Evolutionary conservation across 2,888 invertebrate species (phyloP), one percentile per base, ranked within the genome.

Genomic region (Noctua janthina): DNA sequence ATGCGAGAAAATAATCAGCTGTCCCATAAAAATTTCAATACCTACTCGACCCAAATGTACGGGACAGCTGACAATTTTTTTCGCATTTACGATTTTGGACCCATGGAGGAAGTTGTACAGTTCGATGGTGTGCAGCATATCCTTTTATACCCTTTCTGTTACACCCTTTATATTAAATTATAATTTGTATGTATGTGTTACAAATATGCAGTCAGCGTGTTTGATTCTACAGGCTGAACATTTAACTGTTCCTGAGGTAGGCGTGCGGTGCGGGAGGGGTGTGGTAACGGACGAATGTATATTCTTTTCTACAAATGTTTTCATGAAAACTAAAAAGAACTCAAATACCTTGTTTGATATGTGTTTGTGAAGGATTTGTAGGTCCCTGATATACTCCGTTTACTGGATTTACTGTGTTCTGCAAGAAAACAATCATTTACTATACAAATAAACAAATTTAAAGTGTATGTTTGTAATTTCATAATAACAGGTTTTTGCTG

Each of bases 321-420:
- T 62, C 13, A 62, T 76, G n/a, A 39, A 56, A 73, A 15, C 43
- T 46, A 66, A 23, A 78, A 87, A 76, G 35, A 77, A 43, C 76
- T 76, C 68, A 82, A 87, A 84, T 93, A 96, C 96, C 96, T 95
- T 95, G 93, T 94, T 95, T 95, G 94, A 95, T 95, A 94, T 95
- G 96, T 93, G 94, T 84, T 90, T 95, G 95, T 81, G 95, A 93
- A 71, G 93, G 88, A 88, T 93, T 95, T 23, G 95, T 95, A 78
- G 98, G 98, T 83, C 98, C 98, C 92, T 98, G 98, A 94, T 99
- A 99, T 91, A 99, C 98, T 79, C 99, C 99, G 94, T 99, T 99
- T 20, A 99, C 98, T 81, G 99, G 99, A 96, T 99, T 98, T 59
- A 99, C 99, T 90, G 99, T 99, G 95, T 99, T 99, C 98, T 98